Evolutionary conservation across 2,888 invertebrate species (phyloP).

Genomic region (Dorcus parallelipipedus): DNA sequence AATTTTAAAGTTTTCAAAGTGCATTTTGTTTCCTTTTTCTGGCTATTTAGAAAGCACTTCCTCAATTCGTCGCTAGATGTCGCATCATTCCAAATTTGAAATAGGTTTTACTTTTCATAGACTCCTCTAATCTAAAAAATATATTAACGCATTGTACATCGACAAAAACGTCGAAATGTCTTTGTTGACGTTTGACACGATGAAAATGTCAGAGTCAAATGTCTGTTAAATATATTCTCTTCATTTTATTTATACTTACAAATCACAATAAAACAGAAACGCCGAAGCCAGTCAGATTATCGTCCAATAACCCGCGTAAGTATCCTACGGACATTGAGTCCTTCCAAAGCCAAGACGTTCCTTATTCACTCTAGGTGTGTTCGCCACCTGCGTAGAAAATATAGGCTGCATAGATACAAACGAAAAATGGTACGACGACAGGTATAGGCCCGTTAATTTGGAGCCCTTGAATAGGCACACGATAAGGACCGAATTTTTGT

Average conservation of each 20-base stretch:
- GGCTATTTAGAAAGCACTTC: too few relatives aligned
- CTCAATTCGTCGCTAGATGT: too few relatives aligned
- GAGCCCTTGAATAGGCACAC: slow-evolving; percentile 44
- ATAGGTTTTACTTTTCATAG: too few relatives aligned
- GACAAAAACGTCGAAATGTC: too few relatives aligned
- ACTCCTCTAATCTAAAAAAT: too few relatives aligned
- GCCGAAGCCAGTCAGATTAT: slow-evolving; percentile 6
- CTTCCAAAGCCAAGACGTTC: too few relatives aligned
- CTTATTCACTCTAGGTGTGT: slow-evolving; percentile 25
- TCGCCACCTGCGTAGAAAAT: slow-evolving; percentile 42
- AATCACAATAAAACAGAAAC: not conserved
- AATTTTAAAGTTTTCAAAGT: too few relatives aligned
- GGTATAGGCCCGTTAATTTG: slow-evolving; percentile 42
- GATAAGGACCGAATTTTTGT: slow-evolving; percentile 46
- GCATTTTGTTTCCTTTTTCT: too few relatives aligned
- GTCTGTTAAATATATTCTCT: slow-evolving; percentile 14
- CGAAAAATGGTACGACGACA: slow-evolving; percentile 43
- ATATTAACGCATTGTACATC: too few relatives aligned
- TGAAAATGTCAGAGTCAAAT: slow-evolving; percentile 19
- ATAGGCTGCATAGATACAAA: slow-evolving; percentile 46
- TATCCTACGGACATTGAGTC: not conserved
- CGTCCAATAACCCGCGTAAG: slow-evolving; percentile 20
- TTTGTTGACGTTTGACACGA: not conserved
- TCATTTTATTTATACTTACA: slow-evolving; percentile 11
- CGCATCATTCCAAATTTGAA: too few relatives aligned